Base-by-base conservation (phyloP, 1,140 invertebrate genomes). In the Scaptodrosophila lebanonensis region DNA sequence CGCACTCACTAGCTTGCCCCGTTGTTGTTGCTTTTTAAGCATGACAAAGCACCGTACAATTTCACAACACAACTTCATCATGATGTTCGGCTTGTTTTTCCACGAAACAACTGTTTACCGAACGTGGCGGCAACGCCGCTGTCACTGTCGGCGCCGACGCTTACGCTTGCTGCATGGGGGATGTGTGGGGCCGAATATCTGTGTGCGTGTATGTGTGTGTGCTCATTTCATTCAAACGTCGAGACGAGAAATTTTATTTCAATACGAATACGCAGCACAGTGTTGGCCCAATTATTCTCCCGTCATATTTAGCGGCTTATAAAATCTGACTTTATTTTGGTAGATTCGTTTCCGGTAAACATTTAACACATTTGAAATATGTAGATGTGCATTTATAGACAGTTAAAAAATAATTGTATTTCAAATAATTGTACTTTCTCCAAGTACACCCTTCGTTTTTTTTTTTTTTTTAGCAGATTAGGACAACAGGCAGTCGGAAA, bases 31-130 rank as follows among this genome's bases (percentile, higher is more conserved):
- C 57, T 62, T 63, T 79, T 77, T 72, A 77, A 77, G 72, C 72
- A 77, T 77, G 72, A 77, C 75, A 79, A 82, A 82, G 75, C 75
- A 75, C 75, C 75, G 75, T 73, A 79, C 75, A 82, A 79, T 82
- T 82, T 82, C 75, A 82, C 75, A 82, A 82, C 75, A 79, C 62
- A 82, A 79, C 69, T 69, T 79, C 75, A 79, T 82, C 35, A 77
- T 77, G 73, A 77, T 77, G 73, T 77, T 79, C 73, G 75, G 79
- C 72, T 82, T 79, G 75, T 79, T 79, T 79, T 79, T 79, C 75
- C 75, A 79, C 75, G 75, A 79, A 79, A 79, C 75, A 79, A 79
- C 75, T 82, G 75, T 83, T 82, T 83, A 83, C 76, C 61, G 42
- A 53, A 54, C 58, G 48, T 49, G 56, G 68, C 38, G 38, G 9